Conservation (phyloP, 2,797 vertebrate species). For the Acipenser ruthenus region DNA sequence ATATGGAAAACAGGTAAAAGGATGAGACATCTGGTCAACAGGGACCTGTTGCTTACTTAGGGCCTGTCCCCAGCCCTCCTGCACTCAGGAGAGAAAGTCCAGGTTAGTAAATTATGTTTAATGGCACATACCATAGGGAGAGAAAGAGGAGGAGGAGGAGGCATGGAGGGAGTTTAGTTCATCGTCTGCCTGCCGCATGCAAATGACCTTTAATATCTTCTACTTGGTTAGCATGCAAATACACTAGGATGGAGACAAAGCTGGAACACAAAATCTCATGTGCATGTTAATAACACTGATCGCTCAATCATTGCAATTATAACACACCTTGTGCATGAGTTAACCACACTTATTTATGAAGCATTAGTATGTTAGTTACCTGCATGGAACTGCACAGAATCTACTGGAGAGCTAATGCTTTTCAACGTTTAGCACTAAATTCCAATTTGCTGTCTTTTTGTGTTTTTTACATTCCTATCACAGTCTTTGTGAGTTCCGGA, state of each 20-base stretch:
- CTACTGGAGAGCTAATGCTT: neutral
- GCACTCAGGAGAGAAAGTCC: neutral
- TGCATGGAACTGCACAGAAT: neutral
- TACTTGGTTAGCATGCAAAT: slow-evolving; percentile 64
- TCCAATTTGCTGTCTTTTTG: no score
- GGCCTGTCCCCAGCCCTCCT: neutral
- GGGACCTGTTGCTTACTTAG: no score
- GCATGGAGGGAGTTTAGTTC: slow-evolving; percentile 35
- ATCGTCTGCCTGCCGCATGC: slow-evolving; percentile 67
- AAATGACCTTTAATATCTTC: slow-evolving; percentile 67
- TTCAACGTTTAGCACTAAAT: neutral
- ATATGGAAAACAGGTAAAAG: neutral
- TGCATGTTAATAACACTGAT: slow-evolving; percentile 39
- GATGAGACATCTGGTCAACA: neutral
- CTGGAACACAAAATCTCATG: slow-evolving; percentile 79
- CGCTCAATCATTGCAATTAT: slow-evolving; percentile 12
- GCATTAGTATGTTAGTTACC: slow-evolving; percentile 10
- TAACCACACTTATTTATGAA: slow-evolving; percentile 14
- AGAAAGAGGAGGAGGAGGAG: slow-evolving; percentile 54
- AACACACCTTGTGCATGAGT: slow-evolving; percentile 4
- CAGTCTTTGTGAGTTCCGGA: no score
- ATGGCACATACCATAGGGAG: slow-evolving; percentile 69
- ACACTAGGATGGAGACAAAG: slow-evolving; percentile 49
- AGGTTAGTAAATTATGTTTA: slow-evolving; percentile 29
- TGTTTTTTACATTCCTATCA: no score